Evolutionary conservation across 2,797 vertebrate species (phyloP).

Genomic region (Xenops minutus): DNA sequence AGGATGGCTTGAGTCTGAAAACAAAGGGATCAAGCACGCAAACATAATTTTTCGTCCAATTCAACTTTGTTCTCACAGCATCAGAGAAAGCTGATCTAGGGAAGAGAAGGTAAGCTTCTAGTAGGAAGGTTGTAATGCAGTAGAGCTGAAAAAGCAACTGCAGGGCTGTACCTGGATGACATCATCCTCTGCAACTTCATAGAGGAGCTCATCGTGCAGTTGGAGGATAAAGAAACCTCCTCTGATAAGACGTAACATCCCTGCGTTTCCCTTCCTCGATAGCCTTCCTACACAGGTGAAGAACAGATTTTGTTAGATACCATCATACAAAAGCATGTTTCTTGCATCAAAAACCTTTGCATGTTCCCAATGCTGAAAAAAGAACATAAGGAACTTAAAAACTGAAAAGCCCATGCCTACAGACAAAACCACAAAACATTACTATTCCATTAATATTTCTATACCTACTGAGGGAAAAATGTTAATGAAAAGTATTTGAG

Average conservation of each 20-base stretch:
- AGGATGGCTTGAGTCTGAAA: not conserved
- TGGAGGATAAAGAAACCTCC: constrained; percentile 94
- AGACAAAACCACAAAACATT: not conserved
- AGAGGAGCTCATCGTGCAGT: constrained; percentile 96
- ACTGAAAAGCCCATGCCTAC: not conserved
- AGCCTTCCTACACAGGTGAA: constrained; percentile 46
- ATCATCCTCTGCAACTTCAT: constrained; percentile 90
- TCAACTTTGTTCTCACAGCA: not conserved
- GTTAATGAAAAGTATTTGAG: constrained; percentile 17
- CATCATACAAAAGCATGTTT: not conserved
- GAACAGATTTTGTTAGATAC: not conserved
- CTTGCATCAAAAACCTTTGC: not conserved
- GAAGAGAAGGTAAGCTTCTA: not conserved
- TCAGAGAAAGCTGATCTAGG: not conserved
- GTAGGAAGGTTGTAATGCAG: not conserved
- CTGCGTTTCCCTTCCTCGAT: constrained; percentile 43
- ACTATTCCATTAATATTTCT: constrained; percentile 13
- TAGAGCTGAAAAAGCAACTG: not conserved
- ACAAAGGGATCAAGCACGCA: not conserved
- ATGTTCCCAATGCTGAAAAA: not conserved
- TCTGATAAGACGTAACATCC: constrained; percentile 55
- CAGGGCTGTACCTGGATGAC: constrained; percentile 83
- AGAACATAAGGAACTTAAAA: not conserved
- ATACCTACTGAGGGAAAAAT: not conserved
- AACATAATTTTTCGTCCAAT: not conserved